Conservation (phyloP, 1,140 invertebrate species). For the Drosophila navojoa region DNA sequence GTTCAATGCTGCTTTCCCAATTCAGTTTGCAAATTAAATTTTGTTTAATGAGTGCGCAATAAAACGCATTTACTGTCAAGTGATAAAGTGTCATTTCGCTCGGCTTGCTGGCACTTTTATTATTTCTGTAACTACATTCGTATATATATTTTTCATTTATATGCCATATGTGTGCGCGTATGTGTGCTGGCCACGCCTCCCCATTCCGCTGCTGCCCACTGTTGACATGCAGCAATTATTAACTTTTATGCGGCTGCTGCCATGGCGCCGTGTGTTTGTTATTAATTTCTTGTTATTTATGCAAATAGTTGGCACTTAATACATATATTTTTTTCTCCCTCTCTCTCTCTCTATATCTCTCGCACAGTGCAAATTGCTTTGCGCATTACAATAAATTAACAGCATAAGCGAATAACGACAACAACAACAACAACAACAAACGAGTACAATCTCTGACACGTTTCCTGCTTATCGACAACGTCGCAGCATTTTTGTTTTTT, state of each 20-base stretch:
- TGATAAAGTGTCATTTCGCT: conserved; percentile 76
- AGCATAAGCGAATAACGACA: conserved; percentile 46
- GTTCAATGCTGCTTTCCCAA: background rate
- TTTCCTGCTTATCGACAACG: conserved; percentile 66
- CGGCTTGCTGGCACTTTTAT: conserved; percentile 38
- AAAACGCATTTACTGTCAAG: conserved; percentile 81
- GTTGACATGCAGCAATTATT: conserved; percentile 81
- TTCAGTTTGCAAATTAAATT: conserved; percentile 72
- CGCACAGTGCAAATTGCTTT: conserved; percentile 55
- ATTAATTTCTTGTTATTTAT: conserved; percentile 83
- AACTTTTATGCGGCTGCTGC: conserved; percentile 79
- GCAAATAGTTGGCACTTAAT: conserved; percentile 83
- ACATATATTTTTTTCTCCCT: conserved; percentile 42
- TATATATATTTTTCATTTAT: conserved; percentile 73
- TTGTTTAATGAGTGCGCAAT: conserved; percentile 79
- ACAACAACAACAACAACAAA: conserved; percentile 18
- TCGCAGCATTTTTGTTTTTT: conserved; percentile 28
- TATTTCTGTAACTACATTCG: conserved; percentile 1
- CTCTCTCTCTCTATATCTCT: conserved; percentile 22
- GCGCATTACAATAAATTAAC: conserved; percentile 76
- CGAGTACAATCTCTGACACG: conserved; percentile 46
- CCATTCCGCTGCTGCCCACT: conserved; percentile 32
- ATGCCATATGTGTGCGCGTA: conserved; percentile 56
- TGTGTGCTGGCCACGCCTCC: conserved; percentile 14
- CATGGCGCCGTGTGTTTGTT: conserved; percentile 80